phyloP scores from a whole-genome alignment of 2,113 vertebrate species.

The Sturnus vulgaris region DNA sequence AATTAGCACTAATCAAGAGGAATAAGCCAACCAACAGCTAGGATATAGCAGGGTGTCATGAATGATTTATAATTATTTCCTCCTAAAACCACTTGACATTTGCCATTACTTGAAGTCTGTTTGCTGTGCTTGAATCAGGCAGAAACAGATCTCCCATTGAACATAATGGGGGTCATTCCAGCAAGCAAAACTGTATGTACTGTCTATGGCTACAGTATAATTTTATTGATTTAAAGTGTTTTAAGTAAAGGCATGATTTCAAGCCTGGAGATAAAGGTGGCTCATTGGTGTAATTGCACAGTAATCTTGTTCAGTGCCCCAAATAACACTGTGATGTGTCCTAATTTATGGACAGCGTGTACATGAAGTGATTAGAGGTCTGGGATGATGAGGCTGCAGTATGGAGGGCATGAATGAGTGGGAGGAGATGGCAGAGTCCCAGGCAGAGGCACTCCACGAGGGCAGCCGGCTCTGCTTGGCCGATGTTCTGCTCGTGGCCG shows the following conservation, averaged over 20 bases:
- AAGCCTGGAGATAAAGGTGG: slow-evolving; percentile 49
- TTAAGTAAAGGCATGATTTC: slow-evolving; percentile 55
- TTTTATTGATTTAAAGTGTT: slow-evolving; percentile 65
- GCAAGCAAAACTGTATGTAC: slow-evolving; percentile 65
- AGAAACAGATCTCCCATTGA: slow-evolving; percentile 29
- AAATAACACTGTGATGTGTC: slow-evolving; percentile 44
- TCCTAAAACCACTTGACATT: slow-evolving; percentile 63
- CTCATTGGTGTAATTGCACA: slow-evolving; percentile 50
- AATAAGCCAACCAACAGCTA: slow-evolving; percentile 23
- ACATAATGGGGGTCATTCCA: slow-evolving; percentile 46
- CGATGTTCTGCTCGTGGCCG: background rate
- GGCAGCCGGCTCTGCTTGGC: background rate
- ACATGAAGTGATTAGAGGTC: slow-evolving; percentile 54
- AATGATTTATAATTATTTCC: slow-evolving; percentile 58
- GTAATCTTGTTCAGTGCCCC: slow-evolving; percentile 56
- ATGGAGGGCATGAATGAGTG: slow-evolving; percentile 54
- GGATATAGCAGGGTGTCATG: background rate
- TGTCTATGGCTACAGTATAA: slow-evolving; percentile 35
- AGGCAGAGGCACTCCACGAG: background rate
- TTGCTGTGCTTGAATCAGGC: slow-evolving; percentile 61
- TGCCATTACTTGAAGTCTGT: slow-evolving; percentile 60
- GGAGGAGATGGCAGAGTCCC: slow-evolving; percentile 38
- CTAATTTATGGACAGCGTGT: slow-evolving; percentile 43
- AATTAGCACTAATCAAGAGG: slow-evolving; percentile 5
- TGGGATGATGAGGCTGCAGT: slow-evolving; percentile 32